Base-by-base conservation (phyloP, 2,888 invertebrate species). In the Lycaena phlaeas region DNA sequence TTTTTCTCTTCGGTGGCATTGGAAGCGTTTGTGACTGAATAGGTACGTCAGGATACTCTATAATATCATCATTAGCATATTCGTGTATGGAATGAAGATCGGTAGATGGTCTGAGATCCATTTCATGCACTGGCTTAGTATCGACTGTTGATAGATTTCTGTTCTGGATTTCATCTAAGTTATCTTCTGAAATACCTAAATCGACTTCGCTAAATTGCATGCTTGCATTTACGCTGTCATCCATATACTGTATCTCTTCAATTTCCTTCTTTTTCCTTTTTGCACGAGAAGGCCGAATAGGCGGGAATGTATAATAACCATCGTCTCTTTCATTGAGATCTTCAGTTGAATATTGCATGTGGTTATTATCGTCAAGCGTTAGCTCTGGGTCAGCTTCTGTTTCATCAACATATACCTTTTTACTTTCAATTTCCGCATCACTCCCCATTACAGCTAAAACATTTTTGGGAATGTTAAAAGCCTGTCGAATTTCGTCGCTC, bases 401-500 rank as follows among this genome's bases (percentile, higher is more conserved):
- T 51, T 76, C 77, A 57, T 78, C 73, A 27, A 62, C 60, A 54
- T 79, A 78, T 55, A 69, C 60, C 48, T 71, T 64, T 39, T 70
- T 60, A 50, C 73, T 59, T 55, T 69, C 57, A 47, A 71, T 51
- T 45, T 56, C 67, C 46, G 66, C 57, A n/a, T n/a, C n/a, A 54
- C 61, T 68, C 39, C 88, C 88, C 65, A 92, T 87, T 40, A 89
- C 85, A 17, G 89, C 87, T 38, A 92, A 76, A 7, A 89, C 87
- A 64, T 91, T 93, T 41, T 82, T 85, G 4, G 90, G 89, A 44
- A 86, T 87, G 62, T 88, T 86, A 58, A 94, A 90, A 17, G 92
- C 93, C 71, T 93, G 92, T 52, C 92, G 87, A 52, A 94, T 92
- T 74, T 94, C 93, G 38, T 89, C 88, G 57, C 90, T 92, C 42